Base-by-base conservation (phyloP, 1,140 invertebrate species). In the Neodiprion virginianus region DNA sequence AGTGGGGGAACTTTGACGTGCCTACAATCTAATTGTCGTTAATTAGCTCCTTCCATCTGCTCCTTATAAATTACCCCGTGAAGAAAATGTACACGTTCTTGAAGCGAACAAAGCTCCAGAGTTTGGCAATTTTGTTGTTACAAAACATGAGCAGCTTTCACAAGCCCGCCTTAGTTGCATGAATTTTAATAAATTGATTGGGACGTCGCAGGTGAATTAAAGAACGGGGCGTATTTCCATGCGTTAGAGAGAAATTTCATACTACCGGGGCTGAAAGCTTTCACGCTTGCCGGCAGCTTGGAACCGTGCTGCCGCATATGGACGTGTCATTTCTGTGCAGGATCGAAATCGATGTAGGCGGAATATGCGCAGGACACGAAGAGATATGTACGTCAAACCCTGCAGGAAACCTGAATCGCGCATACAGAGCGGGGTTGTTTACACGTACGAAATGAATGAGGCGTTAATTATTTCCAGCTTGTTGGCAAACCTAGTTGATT, bases 381-480 rank as follows among this genome's bases (percentile, higher is more conserved):
- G 28, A 40, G 28, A 40, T 40, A 40, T 40, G 53, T 61, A 12
- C 53, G 8, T 61, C 53, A 61, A 61, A 61, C 28, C 53, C 53
- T 17, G 28, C 28, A 40, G 11, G 53, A 61, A 61, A 61, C 53
- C 53, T 61, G n/a, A 14, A 61, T 61, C 53, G 53, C 53, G 8
- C 53, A 14, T 61, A 61, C 28, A 17, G 53, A 61, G 53, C 53
- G n/a, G 53, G n/a, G 17, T 23, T 69, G 67, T 69, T 69, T 71
- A 48, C 70, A 48, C n/a, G 67, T 49, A 40, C 14, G 49, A 67
- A 49, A 66, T 61, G 72, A 48, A 9, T 69, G n/a, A 67, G 47
- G 61, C 69, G 77, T 81, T 81, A 81, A 81, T 81, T 81, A 79
- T 78, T 78, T 79, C 73, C 72, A 80, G 67, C 73, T 80, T 79